These are phyloP conservation scores for Ctenopoma kingsleyae DNA, from an alignment of 2,797 vertebrate genomes.

Conservation along the genomic window DNA sequence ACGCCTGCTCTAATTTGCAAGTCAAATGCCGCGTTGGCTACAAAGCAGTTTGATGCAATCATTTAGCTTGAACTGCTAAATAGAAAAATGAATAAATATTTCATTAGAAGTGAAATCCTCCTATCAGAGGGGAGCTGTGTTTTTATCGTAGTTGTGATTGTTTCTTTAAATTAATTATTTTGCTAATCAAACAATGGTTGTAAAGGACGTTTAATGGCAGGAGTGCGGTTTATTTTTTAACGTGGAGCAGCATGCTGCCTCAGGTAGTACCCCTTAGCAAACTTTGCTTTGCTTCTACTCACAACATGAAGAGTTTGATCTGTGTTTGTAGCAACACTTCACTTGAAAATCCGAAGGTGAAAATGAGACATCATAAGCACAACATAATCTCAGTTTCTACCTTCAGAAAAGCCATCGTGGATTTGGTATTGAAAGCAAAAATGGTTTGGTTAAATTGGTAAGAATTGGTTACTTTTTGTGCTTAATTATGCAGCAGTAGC, in stretches of 20 bases:
- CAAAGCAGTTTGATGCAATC: constrained; percentile 86
- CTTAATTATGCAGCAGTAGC: not conserved
- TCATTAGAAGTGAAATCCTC: constrained; percentile 76
- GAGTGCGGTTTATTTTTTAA: constrained; percentile 6
- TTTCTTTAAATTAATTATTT: constrained; percentile 54
- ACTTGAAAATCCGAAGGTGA: constrained; percentile 25
- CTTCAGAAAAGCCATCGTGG: not conserved
- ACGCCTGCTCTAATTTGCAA: constrained; percentile 87
- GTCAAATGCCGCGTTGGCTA: constrained; percentile 87
- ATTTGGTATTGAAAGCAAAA: not conserved
- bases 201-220: not conserved
- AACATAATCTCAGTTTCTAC: not conserved
- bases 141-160: constrained; percentile 52
- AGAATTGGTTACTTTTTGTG: not conserved
- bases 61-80: constrained; percentile 81
- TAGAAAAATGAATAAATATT: constrained; percentile 80
- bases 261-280: constrained; percentile 12
- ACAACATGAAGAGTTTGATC: not conserved
- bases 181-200: constrained; percentile 53
- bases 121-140: constrained; percentile 41
- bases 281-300: constrained; percentile 35
- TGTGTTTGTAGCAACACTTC: constrained; percentile 37
- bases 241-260: constrained; percentile 50
- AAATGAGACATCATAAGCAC: constrained; percentile 52
- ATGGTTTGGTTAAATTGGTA: no score